These are phyloP conservation scores for Pherbina coryleti DNA, from an alignment of 2,888 invertebrate genomes.

Conservation along the genomic window DNA sequence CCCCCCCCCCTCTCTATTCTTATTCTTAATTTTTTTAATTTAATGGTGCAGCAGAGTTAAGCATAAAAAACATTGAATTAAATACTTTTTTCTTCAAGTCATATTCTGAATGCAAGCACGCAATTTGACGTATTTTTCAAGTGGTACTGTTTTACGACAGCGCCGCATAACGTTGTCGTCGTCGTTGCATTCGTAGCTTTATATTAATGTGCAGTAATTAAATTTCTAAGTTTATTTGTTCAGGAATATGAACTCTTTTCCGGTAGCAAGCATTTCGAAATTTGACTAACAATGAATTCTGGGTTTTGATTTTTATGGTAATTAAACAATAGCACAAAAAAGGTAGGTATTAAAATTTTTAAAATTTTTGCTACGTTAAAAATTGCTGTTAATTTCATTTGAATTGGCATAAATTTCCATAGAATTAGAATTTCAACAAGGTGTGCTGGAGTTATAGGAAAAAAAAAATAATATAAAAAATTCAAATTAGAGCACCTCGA, in stretches of 20 bases:
- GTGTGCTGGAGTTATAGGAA: no score
- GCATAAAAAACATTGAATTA: conserved; percentile 24
- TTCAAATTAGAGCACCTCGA: no score
- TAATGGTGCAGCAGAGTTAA: neutral
- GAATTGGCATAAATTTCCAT: no score
- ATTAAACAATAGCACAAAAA: no score
- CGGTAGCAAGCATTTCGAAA: neutral
- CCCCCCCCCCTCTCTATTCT: neutral
- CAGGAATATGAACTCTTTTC: neutral
- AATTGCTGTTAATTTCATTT: no score
- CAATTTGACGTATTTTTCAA: conserved; percentile 8
- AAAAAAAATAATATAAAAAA: no score
- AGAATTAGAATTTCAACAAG: no score
- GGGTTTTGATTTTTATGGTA: no score
- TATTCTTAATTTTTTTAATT: neutral
- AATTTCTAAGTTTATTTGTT: conserved; percentile 24
- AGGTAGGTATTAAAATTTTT: no score
- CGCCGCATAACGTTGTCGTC: neutral
- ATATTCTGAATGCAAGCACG: neutral
- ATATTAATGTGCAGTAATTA: conserved; percentile 11
- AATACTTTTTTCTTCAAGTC: conserved; percentile 20
- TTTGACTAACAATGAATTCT: neutral
- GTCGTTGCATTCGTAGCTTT: conserved; percentile 5
- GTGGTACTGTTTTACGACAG: neutral
- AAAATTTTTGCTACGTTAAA: no score